Evolutionary conservation across 2,888 invertebrate species (phyloP).

Genomic region (Agrochola lota): DNA sequence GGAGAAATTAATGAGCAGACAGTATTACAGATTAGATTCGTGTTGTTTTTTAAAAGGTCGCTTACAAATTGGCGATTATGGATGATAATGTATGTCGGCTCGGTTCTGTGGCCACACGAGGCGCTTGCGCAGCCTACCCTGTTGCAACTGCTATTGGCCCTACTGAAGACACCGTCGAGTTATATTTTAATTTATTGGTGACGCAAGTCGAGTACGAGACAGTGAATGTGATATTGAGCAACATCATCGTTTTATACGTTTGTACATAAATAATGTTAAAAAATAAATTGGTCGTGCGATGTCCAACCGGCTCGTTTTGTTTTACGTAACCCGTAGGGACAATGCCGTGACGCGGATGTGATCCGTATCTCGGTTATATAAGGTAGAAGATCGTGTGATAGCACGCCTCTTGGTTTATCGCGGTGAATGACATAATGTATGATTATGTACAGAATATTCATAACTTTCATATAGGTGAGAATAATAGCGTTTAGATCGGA

Average conservation of each 20-base stretch:
- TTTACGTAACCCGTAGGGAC: conserved; percentile 77
- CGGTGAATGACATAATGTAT: conserved; percentile 66
- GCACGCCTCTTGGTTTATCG: conserved; percentile 42
- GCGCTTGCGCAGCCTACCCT: conserved; percentile 49
- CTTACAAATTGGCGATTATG: conserved; percentile 24
- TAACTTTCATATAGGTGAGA: conserved; percentile 63
- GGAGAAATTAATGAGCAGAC: neutral
- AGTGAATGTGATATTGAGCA: conserved; percentile 87
- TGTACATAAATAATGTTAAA: conserved; percentile 85
- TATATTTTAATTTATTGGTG: conserved; percentile 85
- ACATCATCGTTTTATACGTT: conserved; percentile 85
- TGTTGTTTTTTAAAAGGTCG: conserved; percentile 28
- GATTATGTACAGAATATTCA: conserved; percentile 64
- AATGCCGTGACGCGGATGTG: conserved; percentile 65
- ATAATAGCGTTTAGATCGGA: conserved; percentile 42
- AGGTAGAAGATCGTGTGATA: conserved; percentile 62
- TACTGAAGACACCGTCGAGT: conserved; percentile 69
- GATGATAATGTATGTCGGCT: conserved; percentile 18
- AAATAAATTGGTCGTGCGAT: conserved; percentile 80
- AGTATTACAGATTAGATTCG: conserved; percentile 17
- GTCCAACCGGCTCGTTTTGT: conserved; percentile 76
- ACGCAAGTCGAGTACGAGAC: conserved; percentile 81
- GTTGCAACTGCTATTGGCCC: conserved; percentile 68
- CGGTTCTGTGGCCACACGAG: conserved; percentile 43
- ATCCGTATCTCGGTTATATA: conserved; percentile 65